Conservation (phyloP, 1,140 invertebrate genomes). For the Himalopsyche phryganea region DNA sequence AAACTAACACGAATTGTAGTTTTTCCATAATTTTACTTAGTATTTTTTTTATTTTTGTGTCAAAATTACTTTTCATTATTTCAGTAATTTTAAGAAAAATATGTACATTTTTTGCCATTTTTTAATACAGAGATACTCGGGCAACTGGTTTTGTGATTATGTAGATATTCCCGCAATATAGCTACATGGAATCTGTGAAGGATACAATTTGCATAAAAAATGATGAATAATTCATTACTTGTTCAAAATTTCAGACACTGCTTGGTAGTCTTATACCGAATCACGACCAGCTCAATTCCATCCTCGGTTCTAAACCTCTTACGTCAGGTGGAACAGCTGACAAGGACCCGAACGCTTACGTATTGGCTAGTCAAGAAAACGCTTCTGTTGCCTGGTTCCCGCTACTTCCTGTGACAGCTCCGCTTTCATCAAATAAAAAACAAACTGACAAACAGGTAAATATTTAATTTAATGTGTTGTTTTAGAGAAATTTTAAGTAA, state of each 20-base stretch:
- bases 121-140: no score
- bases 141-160: no score
- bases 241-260: constrained; percentile 41
- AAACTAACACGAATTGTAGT: no score
- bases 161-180: no score
- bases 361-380: constrained; percentile 47
- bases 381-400: constrained; percentile 65
- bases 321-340: constrained; percentile 47
- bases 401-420: constrained; percentile 63
- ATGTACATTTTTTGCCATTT: no score
- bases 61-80: no score
- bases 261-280: constrained; percentile 57
- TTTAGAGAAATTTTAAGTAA: not conserved
- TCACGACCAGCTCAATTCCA: constrained; percentile 47
- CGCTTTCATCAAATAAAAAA: constrained; percentile 40
- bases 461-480: not conserved
- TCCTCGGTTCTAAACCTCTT: constrained; percentile 43
- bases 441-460: constrained; percentile 49
- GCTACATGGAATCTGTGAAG: no score
- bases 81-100: no score
- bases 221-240: no score
- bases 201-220: no score
- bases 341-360: constrained; percentile 55
- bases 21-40: no score
- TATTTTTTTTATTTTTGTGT: no score